These are phyloP conservation scores for Apoda limacodes DNA, from an alignment of 2,888 invertebrate genomes.

Conservation along the genomic window DNA sequence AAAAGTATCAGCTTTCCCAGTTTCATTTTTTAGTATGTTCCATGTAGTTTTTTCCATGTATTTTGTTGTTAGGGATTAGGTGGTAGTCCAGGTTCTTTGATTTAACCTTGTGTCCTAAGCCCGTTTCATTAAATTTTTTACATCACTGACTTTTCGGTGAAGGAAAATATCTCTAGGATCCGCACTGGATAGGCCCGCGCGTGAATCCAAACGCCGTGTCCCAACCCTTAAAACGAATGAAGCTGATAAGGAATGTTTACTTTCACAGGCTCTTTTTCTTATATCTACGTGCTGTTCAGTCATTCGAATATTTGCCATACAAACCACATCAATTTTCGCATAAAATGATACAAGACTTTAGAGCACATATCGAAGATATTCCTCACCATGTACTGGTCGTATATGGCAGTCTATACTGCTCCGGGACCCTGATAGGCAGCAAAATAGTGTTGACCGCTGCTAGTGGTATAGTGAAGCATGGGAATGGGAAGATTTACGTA, in stretches of 20 bases:
- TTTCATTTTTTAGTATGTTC: too few relatives aligned
- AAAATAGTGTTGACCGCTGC: slow-evolving; percentile 41
- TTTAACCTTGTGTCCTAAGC: slow-evolving; percentile 10
- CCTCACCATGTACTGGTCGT: slow-evolving; percentile 44
- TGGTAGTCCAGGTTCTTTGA: too few relatives aligned
- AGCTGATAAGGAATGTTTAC: too few relatives aligned
- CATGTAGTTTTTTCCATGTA: too few relatives aligned
- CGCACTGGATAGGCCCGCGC: too few relatives aligned
- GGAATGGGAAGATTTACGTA: slow-evolving; percentile 25
- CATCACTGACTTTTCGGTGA: too few relatives aligned
- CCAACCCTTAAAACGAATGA: too few relatives aligned
- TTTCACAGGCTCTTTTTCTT: slow-evolving; percentile 9
- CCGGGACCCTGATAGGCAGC: slow-evolving; percentile 41
- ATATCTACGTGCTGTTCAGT: slow-evolving; percentile 1
- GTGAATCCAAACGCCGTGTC: too few relatives aligned
- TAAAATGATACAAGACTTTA: slow-evolving; percentile 8
- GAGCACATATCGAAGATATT: slow-evolving; percentile 20
- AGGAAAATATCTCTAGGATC: too few relatives aligned
- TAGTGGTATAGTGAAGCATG: slow-evolving; percentile 32
- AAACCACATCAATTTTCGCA: slow-evolving; percentile 4
- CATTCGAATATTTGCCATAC: slow-evolving; percentile 17
- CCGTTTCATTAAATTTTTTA: slow-evolving; percentile 14
- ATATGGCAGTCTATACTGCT: slow-evolving; percentile 38
- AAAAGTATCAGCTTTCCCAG: too few relatives aligned
- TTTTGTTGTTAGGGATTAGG: too few relatives aligned